Evolutionary conservation across 2,797 vertebrate genomes (phyloP).

Genomic region (Pseudomugil tenellus): DNA sequence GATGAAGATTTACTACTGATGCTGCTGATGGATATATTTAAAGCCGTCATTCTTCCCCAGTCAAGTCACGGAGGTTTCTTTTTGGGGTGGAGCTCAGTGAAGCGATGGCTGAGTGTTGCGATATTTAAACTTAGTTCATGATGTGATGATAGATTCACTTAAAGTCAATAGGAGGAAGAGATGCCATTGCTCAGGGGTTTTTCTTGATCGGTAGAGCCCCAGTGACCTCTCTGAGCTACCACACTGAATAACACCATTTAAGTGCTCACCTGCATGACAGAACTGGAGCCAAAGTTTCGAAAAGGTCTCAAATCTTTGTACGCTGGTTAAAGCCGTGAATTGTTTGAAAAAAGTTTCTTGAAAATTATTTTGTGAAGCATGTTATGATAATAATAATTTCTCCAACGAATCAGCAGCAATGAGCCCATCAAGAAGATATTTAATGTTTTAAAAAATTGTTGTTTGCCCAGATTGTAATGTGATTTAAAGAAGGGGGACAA

Average conservation of each 20-base stretch:
- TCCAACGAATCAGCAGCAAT: not conserved
- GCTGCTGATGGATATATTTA: conserved; percentile 72
- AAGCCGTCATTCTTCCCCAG: conserved; percentile 58
- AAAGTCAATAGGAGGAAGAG: conserved; percentile 1
- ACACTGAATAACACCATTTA: not conserved
- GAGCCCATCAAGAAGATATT: not conserved
- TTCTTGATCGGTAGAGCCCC: not conserved
- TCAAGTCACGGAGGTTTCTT: conserved; percentile 55
- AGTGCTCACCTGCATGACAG: too few relatives aligned
- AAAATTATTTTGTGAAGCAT: too few relatives aligned
- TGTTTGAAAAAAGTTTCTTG: too few relatives aligned
- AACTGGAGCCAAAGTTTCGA: too few relatives aligned
- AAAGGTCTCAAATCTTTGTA: too few relatives aligned
- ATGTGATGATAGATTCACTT: conserved; percentile 66
- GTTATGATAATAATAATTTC: not conserved
- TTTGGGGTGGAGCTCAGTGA: conserved; percentile 50
- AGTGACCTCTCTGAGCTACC: not conserved
- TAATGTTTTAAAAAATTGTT: not conserved
- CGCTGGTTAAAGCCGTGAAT: too few relatives aligned
- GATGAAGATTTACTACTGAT: conserved; percentile 68
- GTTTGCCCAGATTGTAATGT: not conserved
- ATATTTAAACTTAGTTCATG: conserved; percentile 60
- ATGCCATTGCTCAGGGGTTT: conserved; percentile 3
- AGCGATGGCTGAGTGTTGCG: conserved; percentile 27
- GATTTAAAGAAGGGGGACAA: not conserved